A percentile compares a stretch with the other conserved stretches of the same genome.
phyloP scores from a whole-genome alignment of 2,888 invertebrate species.

The Drosophila recens region DNA sequence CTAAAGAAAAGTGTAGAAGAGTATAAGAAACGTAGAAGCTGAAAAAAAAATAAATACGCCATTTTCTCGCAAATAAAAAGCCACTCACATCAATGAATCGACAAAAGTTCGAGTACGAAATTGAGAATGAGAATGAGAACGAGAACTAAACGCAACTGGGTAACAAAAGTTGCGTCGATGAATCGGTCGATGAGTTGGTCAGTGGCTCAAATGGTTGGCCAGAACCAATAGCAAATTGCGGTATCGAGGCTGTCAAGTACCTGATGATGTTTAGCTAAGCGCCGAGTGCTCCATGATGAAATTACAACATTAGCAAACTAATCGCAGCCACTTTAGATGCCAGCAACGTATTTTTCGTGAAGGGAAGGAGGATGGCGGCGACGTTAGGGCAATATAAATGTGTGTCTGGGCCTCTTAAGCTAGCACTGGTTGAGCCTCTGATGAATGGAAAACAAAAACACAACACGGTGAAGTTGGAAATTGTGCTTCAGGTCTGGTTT shows the following conservation, averaged over 20 bases:
- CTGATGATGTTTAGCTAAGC: conserved; percentile 78
- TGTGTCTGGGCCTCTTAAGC: conserved; percentile 53
- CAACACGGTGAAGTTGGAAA: conserved; percentile 54
- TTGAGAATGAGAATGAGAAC: background rate
- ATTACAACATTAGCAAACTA: conserved; percentile 81
- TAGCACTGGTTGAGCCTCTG: conserved; percentile 9
- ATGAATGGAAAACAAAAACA: conserved; percentile 54
- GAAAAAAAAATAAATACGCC: conserved; percentile 43
- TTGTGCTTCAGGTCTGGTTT: conserved; percentile 57
- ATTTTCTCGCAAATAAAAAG: conserved; percentile 76
- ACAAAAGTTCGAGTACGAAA: conserved; percentile 51
- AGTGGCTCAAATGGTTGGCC: conserved; percentile 22
- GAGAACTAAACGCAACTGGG: conserved; percentile 9
- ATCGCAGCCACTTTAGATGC: conserved; percentile 80
- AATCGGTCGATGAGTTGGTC: conserved; percentile 25
- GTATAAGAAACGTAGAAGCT: conserved; percentile 12
- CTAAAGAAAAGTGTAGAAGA: conserved; percentile 6
- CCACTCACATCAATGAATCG: conserved; percentile 81
- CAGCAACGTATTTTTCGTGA: conserved; percentile 51
- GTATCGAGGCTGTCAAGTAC: conserved; percentile 72
- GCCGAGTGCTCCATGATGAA: conserved; percentile 63
- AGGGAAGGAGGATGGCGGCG: background rate
- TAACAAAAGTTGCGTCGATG: conserved; percentile 54
- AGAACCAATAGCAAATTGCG: conserved; percentile 59
- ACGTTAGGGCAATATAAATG: conserved; percentile 58